Base-by-base conservation (phyloP, 2,797 vertebrate genomes). In the Trachurus trachurus region DNA sequence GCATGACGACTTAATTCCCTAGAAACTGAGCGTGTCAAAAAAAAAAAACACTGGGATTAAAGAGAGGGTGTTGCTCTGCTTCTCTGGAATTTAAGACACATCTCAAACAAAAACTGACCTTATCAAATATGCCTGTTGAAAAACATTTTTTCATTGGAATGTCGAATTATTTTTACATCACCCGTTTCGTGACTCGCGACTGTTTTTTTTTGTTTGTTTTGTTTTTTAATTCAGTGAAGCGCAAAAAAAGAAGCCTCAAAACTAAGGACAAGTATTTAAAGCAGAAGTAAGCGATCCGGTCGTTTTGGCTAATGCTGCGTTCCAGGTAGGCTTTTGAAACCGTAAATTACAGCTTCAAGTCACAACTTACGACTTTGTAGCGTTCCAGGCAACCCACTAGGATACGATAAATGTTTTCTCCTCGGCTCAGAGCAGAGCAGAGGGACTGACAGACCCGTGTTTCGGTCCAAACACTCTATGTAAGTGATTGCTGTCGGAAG, bases 131-230 rank as follows among this genome's bases (percentile, higher is more conserved):
- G 9, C 66, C 40, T 21, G 44, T 61, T n/a, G 0, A n/a, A 21
- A 44, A 62, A 59, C 13, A 4, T 0, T 19, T 47, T 64, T 58
- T 31, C 9, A 22, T 21, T 1, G 45, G 66, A 53, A 7, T 21
- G 15, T 15, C 44, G 40, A 66, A 68, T 29, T 71, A 69, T 72
- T 83, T 71, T 66, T 54, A 54, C 2, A 13, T 12, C 2, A 0
- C 73, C 26, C 29, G 8, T 57, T 73, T 52, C 0, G 13, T 74
- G n/a, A 60, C 37, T 61, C 3, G 9, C 45, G 60, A 10, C 44
- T 0, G 0, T 49, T 6, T 31, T 0, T 15, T 64, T 5, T 44
- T 69, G n/a, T n/a, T 67, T 62, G 2, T 69, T 42, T 59, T 44
- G 6, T 49, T 19, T 3, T n/a, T n/a, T n/a, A 70, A 52, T 68